Evolutionary conservation across 1,140 invertebrate species (phyloP).

Genomic region (Coenobita brevimanus): DNA sequence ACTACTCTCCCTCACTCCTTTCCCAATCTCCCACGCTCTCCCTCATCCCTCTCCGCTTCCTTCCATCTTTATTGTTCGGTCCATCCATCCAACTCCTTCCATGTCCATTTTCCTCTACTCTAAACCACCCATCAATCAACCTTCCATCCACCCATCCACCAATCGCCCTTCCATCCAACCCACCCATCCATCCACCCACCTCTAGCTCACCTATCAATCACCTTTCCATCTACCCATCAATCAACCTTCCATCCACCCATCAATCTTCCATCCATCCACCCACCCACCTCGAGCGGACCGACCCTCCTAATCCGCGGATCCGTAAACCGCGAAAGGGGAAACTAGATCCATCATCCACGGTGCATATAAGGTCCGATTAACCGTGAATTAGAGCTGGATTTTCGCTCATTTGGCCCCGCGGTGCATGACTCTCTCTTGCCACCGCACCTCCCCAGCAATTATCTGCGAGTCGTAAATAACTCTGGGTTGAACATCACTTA

Average conservation of each 20-base stretch:
- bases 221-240: too few relatives aligned
- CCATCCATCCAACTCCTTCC: too few relatives aligned
- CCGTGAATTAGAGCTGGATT: constrained; percentile 19
- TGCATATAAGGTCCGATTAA: not conserved
- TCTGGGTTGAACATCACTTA: constrained; percentile 60
- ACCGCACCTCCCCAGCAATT: constrained; percentile 31
- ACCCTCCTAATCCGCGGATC: constrained; percentile 22
- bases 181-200: not conserved
- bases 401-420: constrained; percentile 37
- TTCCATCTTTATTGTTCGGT: too few relatives aligned
- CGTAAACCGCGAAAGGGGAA: not conserved
- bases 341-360: not conserved
- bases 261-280: not conserved
- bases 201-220: not conserved
- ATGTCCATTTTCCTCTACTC: too few relatives aligned
- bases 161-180: too few relatives aligned
- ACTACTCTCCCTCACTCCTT: not conserved
- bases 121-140: too few relatives aligned
- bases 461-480: constrained; percentile 57
- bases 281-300: not conserved
- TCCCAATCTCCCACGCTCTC: not conserved
- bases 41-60: too few relatives aligned
- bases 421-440: constrained; percentile 25
- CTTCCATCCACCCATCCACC: too few relatives aligned
- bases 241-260: not conserved